Percentiles rank a stretch among this genome's conserved stretches.
Conservation (phyloP, 1,140 invertebrate genomes). For the Sycobia sp. region DNA sequence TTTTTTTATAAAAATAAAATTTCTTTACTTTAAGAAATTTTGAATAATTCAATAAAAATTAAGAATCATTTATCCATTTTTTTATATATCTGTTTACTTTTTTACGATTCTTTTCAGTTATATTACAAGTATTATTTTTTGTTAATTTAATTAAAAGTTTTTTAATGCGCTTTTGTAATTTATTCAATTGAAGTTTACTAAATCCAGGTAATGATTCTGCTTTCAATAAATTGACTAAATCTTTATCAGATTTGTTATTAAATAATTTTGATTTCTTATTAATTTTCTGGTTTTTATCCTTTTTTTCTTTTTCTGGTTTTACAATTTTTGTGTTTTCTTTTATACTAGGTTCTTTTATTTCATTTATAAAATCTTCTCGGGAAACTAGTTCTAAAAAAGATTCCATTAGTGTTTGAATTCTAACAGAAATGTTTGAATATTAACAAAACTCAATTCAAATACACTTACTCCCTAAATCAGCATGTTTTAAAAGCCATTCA, state of each 20-base stretch:
- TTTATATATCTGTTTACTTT: conserved; percentile 34
- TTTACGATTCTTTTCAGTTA: conserved; percentile 31
- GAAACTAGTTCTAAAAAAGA: conserved; percentile 25
- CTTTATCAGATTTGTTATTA: conserved; percentile 36
- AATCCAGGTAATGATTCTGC: conserved; percentile 41
- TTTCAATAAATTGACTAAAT: conserved; percentile 38
- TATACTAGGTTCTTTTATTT: neutral
- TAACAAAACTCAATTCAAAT: conserved; percentile 2
- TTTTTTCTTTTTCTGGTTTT: conserved; percentile 4
- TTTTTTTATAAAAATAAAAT: too few relatives aligned
- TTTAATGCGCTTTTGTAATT: conserved; percentile 40
- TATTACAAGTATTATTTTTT: conserved; percentile 17
- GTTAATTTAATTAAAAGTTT: conserved; percentile 38
- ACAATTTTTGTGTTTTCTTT: neutral
- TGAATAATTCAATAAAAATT: too few relatives aligned
- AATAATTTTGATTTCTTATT: conserved; percentile 6
- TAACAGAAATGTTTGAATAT: neutral
- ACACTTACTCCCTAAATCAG: conserved; percentile 31
- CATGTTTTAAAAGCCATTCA: conserved; percentile 9
- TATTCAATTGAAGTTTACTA: conserved; percentile 48
- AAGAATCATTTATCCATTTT: too few relatives aligned
- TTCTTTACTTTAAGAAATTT: too few relatives aligned
- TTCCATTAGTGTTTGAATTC: neutral
- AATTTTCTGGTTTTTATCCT: neutral
- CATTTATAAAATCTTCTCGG: conserved; percentile 12